Conservation (phyloP, 1,140 invertebrate genomes). For the Saccostrea echinata region DNA sequence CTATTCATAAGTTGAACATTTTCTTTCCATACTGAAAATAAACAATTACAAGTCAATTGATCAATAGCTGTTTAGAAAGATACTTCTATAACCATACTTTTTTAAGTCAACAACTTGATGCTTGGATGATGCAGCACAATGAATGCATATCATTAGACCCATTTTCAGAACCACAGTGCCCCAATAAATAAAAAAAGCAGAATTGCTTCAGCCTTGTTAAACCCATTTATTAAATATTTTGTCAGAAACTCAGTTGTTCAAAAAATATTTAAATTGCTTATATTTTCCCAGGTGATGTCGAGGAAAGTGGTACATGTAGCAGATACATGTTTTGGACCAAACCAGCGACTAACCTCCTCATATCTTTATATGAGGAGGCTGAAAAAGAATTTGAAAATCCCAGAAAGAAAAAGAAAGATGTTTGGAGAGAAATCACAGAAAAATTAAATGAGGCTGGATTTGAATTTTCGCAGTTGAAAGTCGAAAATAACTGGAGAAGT, state of each 20-base stretch:
- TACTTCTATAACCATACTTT: too few species aligned
- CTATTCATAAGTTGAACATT: too few species aligned
- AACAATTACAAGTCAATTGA: too few species aligned
- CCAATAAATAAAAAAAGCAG: background rate
- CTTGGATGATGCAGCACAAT: too few species aligned
- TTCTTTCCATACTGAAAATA: too few species aligned
- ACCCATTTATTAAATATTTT: background rate
- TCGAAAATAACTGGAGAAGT: slow-evolving; percentile 4
- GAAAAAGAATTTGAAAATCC: background rate
- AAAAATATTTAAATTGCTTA: background rate
- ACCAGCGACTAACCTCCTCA: slow-evolving; percentile 8
- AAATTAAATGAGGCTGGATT: slow-evolving; percentile 6
- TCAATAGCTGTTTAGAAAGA: too few species aligned
- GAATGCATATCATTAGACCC: too few species aligned
- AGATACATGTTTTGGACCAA: background rate
- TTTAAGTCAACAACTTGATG: too few species aligned
- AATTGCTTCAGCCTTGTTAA: background rate
- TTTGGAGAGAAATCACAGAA: background rate
- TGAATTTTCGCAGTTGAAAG: background rate
- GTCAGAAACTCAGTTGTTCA: background rate
- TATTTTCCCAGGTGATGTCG: slow-evolving; percentile 9
- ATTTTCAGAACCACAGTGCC: too few species aligned
- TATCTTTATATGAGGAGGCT: background rate
- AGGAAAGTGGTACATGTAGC: background rate
- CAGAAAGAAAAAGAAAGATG: slow-evolving; percentile 1